phyloP scores from a whole-genome alignment of 2,888 invertebrate species.

The Morpho achilles region DNA sequence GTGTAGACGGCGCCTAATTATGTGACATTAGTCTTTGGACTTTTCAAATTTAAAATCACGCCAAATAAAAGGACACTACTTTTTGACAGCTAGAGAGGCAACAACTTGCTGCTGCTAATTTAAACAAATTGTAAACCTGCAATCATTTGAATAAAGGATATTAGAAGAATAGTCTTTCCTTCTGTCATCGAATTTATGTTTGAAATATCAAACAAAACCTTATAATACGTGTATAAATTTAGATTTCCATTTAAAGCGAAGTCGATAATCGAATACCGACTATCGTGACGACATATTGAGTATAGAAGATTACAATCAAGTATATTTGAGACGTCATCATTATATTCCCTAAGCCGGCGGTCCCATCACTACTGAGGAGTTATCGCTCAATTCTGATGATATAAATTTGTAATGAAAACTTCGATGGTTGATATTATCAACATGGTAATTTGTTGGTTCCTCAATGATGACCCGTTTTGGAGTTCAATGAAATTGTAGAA shows the following conservation, averaged over 20 bases:
- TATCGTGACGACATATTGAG: conserved; percentile 50
- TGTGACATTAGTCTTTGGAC: too few species aligned
- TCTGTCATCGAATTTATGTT: too few species aligned
- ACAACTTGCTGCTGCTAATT: too few species aligned
- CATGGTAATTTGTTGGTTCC: conserved; percentile 15
- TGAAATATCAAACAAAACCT: too few species aligned
- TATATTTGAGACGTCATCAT: conserved; percentile 15
- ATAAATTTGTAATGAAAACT: conserved; percentile 51
- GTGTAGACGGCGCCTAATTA: too few species aligned
- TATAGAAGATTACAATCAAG: conserved; percentile 53
- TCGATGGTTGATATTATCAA: conserved; percentile 32
- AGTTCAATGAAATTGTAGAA: conserved; percentile 12
- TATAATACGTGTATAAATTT: neutral
- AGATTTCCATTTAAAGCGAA: neutral
- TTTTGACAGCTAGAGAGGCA: too few species aligned
- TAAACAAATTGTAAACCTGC: too few species aligned
- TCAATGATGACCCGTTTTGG: conserved; percentile 2
- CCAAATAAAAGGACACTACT: too few species aligned
- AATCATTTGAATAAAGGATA: too few species aligned
- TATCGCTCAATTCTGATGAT: conserved; percentile 62
- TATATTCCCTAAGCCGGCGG: conserved; percentile 38
- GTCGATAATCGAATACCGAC: conserved; percentile 22
- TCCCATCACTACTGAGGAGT: conserved; percentile 47
- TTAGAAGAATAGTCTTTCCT: too few species aligned
- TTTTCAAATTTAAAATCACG: too few species aligned